A percentile compares a stretch with the other conserved stretches of the same genome.
phyloP scores from a whole-genome alignment of 2,113 vertebrate genomes.

The Herpailurus yagouaroundi region DNA sequence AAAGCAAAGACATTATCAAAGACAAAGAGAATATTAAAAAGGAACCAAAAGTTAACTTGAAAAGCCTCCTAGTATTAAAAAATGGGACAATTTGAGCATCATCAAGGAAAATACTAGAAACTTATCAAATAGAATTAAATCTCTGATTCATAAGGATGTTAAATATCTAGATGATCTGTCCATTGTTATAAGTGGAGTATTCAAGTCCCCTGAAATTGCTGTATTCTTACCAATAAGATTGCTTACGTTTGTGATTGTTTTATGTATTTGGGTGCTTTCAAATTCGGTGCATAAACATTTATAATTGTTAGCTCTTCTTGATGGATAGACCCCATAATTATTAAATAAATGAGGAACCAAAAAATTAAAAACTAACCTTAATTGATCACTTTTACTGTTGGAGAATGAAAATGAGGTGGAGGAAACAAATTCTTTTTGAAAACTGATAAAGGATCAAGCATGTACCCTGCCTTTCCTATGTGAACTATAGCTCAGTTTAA shows the following conservation, averaged over 20 bases:
- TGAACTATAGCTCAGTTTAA: neutral
- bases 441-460: neutral
- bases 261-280: no score
- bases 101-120: neutral
- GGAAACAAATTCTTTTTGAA: neutral
- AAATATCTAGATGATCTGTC: neutral
- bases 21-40: neutral
- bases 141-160: neutral
- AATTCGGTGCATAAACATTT: no score
- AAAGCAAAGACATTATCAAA: neutral
- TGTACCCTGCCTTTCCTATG: neutral
- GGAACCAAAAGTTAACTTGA: neutral
- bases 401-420: neutral
- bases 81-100: neutral
- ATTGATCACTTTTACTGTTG: neutral
- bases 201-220: no score
- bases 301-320: no score
- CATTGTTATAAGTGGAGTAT: no score
- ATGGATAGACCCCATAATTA: no score
- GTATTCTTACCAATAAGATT: no score
- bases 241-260: no score
- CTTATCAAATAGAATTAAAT: neutral
- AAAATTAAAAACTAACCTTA: neutral
- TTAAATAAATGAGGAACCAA: neutral
- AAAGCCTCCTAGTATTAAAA: neutral